phyloP scores from a whole-genome alignment of 1,140 invertebrate species.

The Ladona fulva region DNA sequence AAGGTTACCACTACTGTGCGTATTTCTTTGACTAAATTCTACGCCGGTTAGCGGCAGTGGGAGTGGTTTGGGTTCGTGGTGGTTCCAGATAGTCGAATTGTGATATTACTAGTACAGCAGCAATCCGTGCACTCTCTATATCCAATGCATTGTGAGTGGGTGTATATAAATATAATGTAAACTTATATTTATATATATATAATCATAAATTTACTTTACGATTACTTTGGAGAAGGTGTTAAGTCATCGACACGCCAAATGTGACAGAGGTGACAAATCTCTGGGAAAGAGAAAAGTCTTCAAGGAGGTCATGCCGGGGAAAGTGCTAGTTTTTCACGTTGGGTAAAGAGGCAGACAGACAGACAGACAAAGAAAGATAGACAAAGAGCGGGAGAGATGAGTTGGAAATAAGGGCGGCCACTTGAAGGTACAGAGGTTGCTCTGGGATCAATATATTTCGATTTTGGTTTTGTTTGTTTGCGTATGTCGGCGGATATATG shows the following conservation, averaged over 20 bases:
- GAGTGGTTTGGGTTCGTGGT: too few species aligned
- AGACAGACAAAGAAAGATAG: too few species aligned
- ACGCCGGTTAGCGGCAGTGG: neutral
- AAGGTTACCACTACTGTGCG: constrained; percentile 2
- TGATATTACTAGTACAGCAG: constrained; percentile 1
- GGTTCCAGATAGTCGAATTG: neutral
- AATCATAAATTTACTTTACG: neutral
- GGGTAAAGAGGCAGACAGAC: too few species aligned
- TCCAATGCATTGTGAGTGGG: neutral
- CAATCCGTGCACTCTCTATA: neutral
- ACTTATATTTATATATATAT: neutral
- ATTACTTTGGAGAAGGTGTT: neutral
- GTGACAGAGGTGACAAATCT: constrained; percentile 16
- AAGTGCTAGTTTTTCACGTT: neutral
- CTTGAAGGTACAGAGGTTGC: too few species aligned
- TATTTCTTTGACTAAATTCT: neutral
- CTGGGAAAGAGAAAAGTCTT: neutral
- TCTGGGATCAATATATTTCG: too few species aligned
- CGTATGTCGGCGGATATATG: too few species aligned
- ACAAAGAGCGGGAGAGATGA: too few species aligned
- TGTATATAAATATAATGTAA: neutral
- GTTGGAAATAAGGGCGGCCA: too few species aligned
- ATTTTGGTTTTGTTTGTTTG: too few species aligned
- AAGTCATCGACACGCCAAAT: constrained; percentile 8
- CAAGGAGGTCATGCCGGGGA: neutral